Evolutionary conservation across 1,140 invertebrate genomes (phyloP), one percentile per base, ranked within the genome.

Genomic region (Cherax destructor): DNA sequence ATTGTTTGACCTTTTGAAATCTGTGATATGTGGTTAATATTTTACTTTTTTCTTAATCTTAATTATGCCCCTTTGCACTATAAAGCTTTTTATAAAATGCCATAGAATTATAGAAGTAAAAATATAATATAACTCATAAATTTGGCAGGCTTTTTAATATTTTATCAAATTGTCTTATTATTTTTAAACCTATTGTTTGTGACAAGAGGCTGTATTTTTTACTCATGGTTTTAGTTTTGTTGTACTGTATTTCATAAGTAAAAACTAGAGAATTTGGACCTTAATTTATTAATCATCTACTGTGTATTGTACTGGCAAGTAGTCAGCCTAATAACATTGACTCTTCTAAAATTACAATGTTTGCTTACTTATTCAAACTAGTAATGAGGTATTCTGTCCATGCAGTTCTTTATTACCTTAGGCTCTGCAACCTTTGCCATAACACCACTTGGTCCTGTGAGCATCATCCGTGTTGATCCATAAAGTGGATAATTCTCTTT

Each of bases 21-120:
- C 79, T 81, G 79, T 81, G 79, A 81, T 81, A 81, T 81, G 79
- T 81, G 79, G 79, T 81, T n/a, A 24, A 81, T 18, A 65, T 18
- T 65, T 18, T 65, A 18, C 18, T 65, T 81, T 80, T 13, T 56
- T 81, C 59, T 24, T 11, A n/a, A 18, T 81, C 56, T 30, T 56
- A n/a, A 56, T 56, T 52, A 56, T 81, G 16, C 47, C 30, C 18
- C 18, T 81, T 56, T 81, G 79, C 56, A 81, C 21, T 30, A 59
- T 56, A 59, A 30, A 30, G n/a, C n/a, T 74, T 50, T 47, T 74
- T 30, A 74, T 74, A 9, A 21, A n/a, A 74, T 21, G 69, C 24
- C 24, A 30, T 30, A 74, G 9, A 9, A 30, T 74, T 74, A 18
- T 65, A 65, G 61, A 65, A 10, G 69, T 10, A n/a, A 74, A 74